Conservation (phyloP, 2,113 vertebrate genomes). For the Gymnarchus niloticus region DNA sequence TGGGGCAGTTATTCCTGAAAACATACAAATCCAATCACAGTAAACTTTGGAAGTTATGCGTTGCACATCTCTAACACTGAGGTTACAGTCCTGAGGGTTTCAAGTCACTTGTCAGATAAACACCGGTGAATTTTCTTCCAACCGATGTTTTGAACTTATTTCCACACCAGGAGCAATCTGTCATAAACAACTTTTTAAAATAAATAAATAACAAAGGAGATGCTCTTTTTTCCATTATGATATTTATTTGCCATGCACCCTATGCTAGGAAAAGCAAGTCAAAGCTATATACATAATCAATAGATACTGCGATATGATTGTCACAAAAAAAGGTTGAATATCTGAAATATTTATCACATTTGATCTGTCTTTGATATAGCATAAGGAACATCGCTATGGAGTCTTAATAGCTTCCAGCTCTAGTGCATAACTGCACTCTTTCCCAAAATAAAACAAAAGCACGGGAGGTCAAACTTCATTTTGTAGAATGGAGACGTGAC, state of each 20-base stretch:
- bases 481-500: constrained; percentile 33
- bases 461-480: constrained; percentile 39
- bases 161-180: not conserved
- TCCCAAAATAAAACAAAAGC: constrained; percentile 37
- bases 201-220: constrained; percentile 1
- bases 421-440: constrained; percentile 28
- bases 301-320: constrained; percentile 23
- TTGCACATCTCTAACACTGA: not conserved
- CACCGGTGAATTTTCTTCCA: not conserved
- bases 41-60: not conserved
- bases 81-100: not conserved
- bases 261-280: constrained; percentile 16
- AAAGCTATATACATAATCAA: constrained; percentile 23
- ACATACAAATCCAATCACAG: constrained; percentile 11
- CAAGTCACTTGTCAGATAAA: not conserved
- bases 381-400: constrained; percentile 26
- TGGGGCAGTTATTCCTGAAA: not conserved
- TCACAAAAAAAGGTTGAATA: constrained; percentile 31
- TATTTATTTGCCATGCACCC: not conserved
- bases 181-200: not conserved
- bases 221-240: not conserved
- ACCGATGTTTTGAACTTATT: not conserved
- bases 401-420: constrained; percentile 44
- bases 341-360: constrained; percentile 53
- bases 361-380: constrained; percentile 39